Evolutionary conservation across 2,888 invertebrate genomes (phyloP).

Genomic region (Phengaris arion): DNA sequence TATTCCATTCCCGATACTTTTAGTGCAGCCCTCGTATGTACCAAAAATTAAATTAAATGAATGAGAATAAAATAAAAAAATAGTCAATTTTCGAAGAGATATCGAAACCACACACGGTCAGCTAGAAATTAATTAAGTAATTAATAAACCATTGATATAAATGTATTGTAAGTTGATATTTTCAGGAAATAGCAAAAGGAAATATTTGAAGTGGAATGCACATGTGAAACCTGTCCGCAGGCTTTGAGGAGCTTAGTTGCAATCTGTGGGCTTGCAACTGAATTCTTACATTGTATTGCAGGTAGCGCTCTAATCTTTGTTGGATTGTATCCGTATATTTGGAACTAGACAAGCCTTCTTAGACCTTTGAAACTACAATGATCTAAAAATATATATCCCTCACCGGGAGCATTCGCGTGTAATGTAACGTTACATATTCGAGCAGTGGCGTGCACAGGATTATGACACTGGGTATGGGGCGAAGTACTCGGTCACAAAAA

Average conservation of each 20-base stretch:
- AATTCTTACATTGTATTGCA: slow-evolving; percentile 5
- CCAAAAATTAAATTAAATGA: no score
- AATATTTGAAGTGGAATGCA: background rate
- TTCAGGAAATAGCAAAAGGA: background rate
- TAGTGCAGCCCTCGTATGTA: no score
- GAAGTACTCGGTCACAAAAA: no score
- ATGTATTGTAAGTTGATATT: slow-evolving; percentile 1
- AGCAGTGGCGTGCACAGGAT: no score
- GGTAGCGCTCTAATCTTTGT: background rate
- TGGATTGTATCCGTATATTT: background rate
- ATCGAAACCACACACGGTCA: background rate
- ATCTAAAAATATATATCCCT: background rate
- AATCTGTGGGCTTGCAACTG: slow-evolving; percentile 8
- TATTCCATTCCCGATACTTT: no score
- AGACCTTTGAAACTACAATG: background rate
- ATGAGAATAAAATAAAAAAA: no score
- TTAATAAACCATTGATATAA: background rate
- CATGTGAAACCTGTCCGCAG: slow-evolving; percentile 7
- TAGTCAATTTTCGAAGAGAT: no score
- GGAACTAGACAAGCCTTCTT: background rate
- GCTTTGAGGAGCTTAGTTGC: slow-evolving; percentile 20
- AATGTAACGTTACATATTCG: no score
- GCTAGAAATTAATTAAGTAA: background rate
- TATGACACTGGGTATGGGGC: no score
- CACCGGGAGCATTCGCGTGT: no score